Evolutionary conservation across 2,888 invertebrate genomes (phyloP), one percentile per base, ranked within the genome.

Genomic region (Lagria hirta): DNA sequence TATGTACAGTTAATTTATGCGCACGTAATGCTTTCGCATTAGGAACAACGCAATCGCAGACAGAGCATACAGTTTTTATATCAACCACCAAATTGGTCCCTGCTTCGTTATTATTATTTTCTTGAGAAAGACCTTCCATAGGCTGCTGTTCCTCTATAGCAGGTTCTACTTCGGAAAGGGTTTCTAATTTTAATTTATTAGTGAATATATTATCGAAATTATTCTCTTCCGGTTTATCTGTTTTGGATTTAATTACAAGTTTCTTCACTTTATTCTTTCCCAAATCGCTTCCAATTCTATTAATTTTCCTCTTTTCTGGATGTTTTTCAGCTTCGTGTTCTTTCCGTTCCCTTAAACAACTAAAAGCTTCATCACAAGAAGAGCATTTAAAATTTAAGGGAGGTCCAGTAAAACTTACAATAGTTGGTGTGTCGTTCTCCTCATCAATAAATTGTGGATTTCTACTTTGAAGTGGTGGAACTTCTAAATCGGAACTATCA

Each of bases 331-430:
- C 65, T 51, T 75, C 76, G 65, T 84, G 85, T 11, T 79, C 75
- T 13, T 83, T 75, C 40, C 84, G 71, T 64, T 84, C 84, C 57
- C 80, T 81, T 2, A 79, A 74, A 20, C 80, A 78, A 16, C 75
- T 69, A 60, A 81, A 81, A 33, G 76, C 74, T 44, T 75, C 75
- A 3, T 75, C 74, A 58, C 84, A 84, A 20, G 74, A 70, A 1
- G 75, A 66, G 66, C 83, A 85, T 50, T 77, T 75, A 65, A 78
- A 78, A 21, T 74, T 72, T 8, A 68, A 56, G 55, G 69, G 59
- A 55, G 73, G 40, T 61, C 74, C 55, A 60, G 71, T 47, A 64
- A 73, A 63, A 43, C 64, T 59, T 4, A 66, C 60, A 33, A 68
- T 61, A 3, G 64, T 62, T 4, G 66, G 65, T 8, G 54, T 50